These are phyloP conservation scores for Melanchra persicariae DNA, from an alignment of 2,888 invertebrate species.

Conservation along the genomic window DNA sequence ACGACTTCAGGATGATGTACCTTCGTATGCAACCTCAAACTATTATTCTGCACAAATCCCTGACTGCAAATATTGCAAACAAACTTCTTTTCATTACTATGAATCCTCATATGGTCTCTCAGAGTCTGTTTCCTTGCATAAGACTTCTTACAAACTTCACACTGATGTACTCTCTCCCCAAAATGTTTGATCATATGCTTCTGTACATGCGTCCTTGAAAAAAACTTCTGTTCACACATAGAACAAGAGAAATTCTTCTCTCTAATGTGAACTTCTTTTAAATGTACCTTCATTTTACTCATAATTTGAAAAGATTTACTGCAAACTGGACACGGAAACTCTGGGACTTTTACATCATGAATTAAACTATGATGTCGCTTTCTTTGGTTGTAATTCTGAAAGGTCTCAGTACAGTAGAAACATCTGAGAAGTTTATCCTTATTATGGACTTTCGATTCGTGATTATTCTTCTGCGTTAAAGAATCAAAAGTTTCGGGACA, in stretches of 20 bases:
- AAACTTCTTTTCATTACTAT: conserved; percentile 77
- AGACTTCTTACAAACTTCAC: conserved; percentile 87
- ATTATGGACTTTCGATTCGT: conserved; percentile 78
- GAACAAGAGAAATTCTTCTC: conserved; percentile 86
- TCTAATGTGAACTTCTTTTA: conserved; percentile 85
- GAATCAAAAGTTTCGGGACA: conserved; percentile 81
- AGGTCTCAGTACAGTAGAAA: conserved; percentile 78
- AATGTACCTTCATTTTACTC: conserved; percentile 81
- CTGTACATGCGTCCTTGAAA: conserved; percentile 86
- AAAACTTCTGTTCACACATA: conserved; percentile 88
- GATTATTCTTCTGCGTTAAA: conserved; percentile 75
- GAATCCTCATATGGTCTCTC: conserved; percentile 83
- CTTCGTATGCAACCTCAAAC: conserved; percentile 77
- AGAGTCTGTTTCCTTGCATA: conserved; percentile 85
- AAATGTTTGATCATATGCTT: conserved; percentile 89
- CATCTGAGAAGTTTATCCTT: conserved; percentile 78
- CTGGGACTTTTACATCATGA: conserved; percentile 76
- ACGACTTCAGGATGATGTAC: conserved; percentile 74
- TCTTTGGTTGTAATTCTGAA: conserved; percentile 77
- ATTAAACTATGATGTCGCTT: conserved; percentile 76
- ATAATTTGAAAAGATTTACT: conserved; percentile 78
- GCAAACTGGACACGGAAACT: conserved; percentile 81
- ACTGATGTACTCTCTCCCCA: conserved; percentile 85
- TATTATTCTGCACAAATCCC: conserved; percentile 79
- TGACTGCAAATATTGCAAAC: conserved; percentile 77